Evolutionary conservation across 2,888 invertebrate species (phyloP).

Genomic region (Hololepta plana): DNA sequence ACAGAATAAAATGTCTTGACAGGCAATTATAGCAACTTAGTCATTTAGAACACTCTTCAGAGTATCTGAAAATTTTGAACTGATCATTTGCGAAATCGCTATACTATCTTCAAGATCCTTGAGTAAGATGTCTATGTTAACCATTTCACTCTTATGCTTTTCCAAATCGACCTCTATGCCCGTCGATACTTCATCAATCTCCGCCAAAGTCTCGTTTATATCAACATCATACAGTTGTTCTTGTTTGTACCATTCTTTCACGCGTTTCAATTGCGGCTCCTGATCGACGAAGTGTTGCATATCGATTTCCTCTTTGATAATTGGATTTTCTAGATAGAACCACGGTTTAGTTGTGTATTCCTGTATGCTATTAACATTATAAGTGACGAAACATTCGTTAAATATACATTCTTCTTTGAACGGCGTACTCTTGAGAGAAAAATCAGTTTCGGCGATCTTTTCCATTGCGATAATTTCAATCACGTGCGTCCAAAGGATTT

Average conservation of each 20-base stretch:
- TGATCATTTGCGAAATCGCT: conserved; percentile 5
- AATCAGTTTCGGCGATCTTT: conserved; percentile 30
- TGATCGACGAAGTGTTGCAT: too few species aligned
- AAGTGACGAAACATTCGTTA: conserved; percentile 30
- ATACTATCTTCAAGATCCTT: conserved; percentile 23
- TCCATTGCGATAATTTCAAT: conserved; percentile 35
- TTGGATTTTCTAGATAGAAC: conserved; percentile 32
- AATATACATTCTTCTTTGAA: conserved; percentile 17
- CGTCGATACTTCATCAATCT: conserved; percentile 7
- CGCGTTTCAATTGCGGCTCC: conserved; percentile 3
- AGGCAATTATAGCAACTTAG: too few species aligned
- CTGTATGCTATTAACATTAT: conserved; percentile 33
- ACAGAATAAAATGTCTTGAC: too few species aligned
- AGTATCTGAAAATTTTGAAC: background rate
- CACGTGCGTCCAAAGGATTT: conserved; percentile 34
- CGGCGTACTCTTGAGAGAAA: conserved; percentile 14
- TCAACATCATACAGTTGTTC: conserved; percentile 10
- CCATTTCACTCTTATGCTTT: conserved; percentile 14
- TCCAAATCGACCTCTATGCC: conserved; percentile 4
- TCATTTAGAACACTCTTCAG: too few species aligned
- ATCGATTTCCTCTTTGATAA: conserved; percentile 27
- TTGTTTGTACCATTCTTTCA: conserved; percentile 3
- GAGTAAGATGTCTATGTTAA: conserved; percentile 16
- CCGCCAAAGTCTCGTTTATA: conserved; percentile 10
- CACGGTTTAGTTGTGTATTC: conserved; percentile 36